Evolutionary conservation across 37 sponge, comb jelly and placozoan genomes (phyloP), one percentile per base, ranked within the genome.

Genomic region (Diacarnus erythraeanus): DNA sequence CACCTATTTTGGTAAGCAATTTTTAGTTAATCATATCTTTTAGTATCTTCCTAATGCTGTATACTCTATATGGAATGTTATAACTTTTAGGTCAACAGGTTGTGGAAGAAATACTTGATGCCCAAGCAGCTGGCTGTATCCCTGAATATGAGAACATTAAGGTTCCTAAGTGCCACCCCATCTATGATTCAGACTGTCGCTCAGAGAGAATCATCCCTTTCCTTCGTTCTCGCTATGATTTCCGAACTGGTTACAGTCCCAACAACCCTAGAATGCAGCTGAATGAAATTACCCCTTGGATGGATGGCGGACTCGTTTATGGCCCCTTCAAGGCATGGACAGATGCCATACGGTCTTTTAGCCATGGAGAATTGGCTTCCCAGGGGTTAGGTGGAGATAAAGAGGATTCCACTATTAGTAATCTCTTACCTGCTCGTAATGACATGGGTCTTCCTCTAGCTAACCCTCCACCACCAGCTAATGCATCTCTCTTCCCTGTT

Each of bases 251-350:
- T 25, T 89, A 92, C 65, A 40, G 71, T 34, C 95, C 98, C 12
- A 87, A 93, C 75, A 87, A 80, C 25, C 98, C 98, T 0, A 75
- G 98, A 40, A 67, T 84, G 88, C 98, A 97, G 90, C 81, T 97
- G 79, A 97, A 97, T 57, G 94, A 94, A 64, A 95, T 97, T 75
- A 95, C 93, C 15, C 95, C 98, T 0, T 97, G 93, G 91, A 77
- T 97, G 29, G 98, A 97, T 67, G 98, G 93, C 5, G 91, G 93
- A 2, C 85, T 95, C 27, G 79, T 97, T 67, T 97, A 97, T 59
- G 98, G 98, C 26, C 80, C 87, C 20, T 77, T 79, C 75, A 97
- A 97, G 85, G 93, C 93, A 4, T 97, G 98, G 98, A 88, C 94
- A 0, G 98, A 97, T 81, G 86, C 89, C 1, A 74, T 97, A 9